Conservation (phyloP, 2,888 invertebrate genomes). For the Cantharis flavilabris region DNA sequence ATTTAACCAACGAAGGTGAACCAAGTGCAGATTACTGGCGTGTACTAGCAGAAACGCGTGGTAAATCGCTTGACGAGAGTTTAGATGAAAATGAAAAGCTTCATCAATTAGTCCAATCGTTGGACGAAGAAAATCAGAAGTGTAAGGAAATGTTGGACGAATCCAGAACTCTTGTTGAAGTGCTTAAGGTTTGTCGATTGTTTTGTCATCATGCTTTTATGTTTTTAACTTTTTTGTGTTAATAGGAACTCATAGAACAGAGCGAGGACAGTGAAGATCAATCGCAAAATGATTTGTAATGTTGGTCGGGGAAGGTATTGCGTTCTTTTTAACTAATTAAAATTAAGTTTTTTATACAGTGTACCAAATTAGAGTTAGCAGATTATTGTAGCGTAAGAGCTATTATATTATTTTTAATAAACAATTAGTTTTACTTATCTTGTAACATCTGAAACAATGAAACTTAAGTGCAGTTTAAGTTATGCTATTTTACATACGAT, state of each 20-base stretch:
- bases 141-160: slow-evolving; percentile 77
- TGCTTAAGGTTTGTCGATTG: slow-evolving; percentile 65
- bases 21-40: slow-evolving; percentile 80
- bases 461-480: too few relatives aligned
- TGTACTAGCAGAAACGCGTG: slow-evolving; percentile 73
- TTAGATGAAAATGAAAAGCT: slow-evolving; percentile 72
- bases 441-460: too few relatives aligned
- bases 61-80: slow-evolving; percentile 72
- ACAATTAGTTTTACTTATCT: too few relatives aligned
- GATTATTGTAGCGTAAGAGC: neutral
- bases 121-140: slow-evolving; percentile 66
- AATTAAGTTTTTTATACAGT: neutral
- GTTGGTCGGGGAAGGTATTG: neutral
- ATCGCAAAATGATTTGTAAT: neutral
- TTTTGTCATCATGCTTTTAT: neutral
- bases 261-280: neutral
- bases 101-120: slow-evolving; percentile 55
- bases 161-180: slow-evolving; percentile 74
- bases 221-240: neutral
- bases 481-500: too few relatives aligned
- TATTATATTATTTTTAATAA: neutral
- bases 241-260: slow-evolving; percentile 37
- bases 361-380: neutral
- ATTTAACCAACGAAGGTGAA: slow-evolving; percentile 66
- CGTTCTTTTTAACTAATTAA: neutral